Evolutionary conservation across 2,797 vertebrate species (phyloP), one percentile per base, ranked within the genome.

Genomic region (Eleutherodactylus coqui): DNA sequence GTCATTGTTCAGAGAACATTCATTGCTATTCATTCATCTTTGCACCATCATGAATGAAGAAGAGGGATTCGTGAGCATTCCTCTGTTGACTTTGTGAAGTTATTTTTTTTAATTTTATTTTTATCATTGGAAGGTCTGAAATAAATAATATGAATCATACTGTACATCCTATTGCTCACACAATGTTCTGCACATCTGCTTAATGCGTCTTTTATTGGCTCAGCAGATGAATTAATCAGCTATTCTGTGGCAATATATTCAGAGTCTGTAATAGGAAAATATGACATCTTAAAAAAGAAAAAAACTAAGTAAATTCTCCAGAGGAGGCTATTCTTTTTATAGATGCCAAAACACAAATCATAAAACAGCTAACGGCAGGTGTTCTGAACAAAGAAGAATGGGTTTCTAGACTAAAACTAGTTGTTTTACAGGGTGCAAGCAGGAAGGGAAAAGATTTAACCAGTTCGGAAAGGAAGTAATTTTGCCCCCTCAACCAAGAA

Each of bases 201-300:
- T 91, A 88, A 90, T 90, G 89, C 88, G 90, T 89, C 89, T 69
- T 89, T 86, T 90, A 91, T 89, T 90, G 86, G 89, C 88, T 90
- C 79, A 49, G 90, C 88, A 92, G 92, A 92, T 86, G 86, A 90
- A 93, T 88, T 83, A 85, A 89, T 92, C 90, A 91, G 89, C 89
- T 88, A 90, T 90, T 88, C 83, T 88, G 88, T 84, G 90, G 89
- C 85, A 89, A 87, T 90, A 82, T 86, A 88, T 88, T 91, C 89
- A 86, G 17, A 3, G 75, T 1, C 0, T 85, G 64, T 36, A 86
- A 85, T 88, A 85, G 82, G 88, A 90, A 89, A 72, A 72, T 69
- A 29, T 88, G 84, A 89, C 87, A 88, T 75, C 83, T 85, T 69
- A 79, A 84, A 90, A 85, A 80, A 79, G 80, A 70, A 76, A 85